These are phyloP conservation scores for Oscheius sp. DNA, from an alignment of 2,888 invertebrate genomes.

Conservation along the genomic window DNA sequence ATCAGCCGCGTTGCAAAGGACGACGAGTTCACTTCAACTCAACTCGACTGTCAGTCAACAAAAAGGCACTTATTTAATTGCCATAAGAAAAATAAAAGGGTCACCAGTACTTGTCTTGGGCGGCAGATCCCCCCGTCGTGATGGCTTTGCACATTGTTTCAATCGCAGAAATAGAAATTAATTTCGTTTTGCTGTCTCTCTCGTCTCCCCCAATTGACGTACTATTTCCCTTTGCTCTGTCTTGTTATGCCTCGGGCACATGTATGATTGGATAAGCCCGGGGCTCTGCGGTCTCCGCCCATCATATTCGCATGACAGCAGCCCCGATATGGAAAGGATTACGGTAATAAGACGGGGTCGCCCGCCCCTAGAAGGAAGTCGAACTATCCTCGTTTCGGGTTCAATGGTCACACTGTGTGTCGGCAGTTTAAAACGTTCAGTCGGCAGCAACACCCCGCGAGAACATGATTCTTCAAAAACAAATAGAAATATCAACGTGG, in stretches of 20 bases:
- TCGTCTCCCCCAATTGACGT: not conserved
- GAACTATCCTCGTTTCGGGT: not conserved
- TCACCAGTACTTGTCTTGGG: too few species aligned
- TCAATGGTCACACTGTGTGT: not conserved
- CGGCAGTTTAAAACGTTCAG: slow-evolving; percentile 23
- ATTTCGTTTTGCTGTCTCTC: not conserved
- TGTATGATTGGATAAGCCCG: slow-evolving; percentile 35
- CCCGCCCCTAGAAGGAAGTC: too few species aligned
- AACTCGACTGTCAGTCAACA: not conserved
- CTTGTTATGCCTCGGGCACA: slow-evolving; percentile 34
- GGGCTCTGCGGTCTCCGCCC: slow-evolving; percentile 16
- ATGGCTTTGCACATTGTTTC: slow-evolving; percentile 32
- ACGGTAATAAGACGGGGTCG: slow-evolving; percentile 33
- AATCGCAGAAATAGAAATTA: slow-evolving; percentile 30
- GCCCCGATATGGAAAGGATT: not conserved
- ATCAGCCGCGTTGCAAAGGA: slow-evolving; percentile 34
- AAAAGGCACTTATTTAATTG: not conserved
- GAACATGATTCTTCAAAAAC: slow-evolving; percentile 22
- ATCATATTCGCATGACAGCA: slow-evolving; percentile 21
- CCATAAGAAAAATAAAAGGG: too few species aligned
- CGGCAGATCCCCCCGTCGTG: not conserved
- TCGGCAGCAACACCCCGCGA: not conserved
- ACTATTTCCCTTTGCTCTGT: slow-evolving; percentile 13
- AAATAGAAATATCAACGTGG: not conserved
- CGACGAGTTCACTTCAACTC: not conserved